Evolutionary conservation across 2,888 invertebrate genomes (phyloP), one percentile per base, ranked within the genome.

Genomic region (Rosalia funebris): DNA sequence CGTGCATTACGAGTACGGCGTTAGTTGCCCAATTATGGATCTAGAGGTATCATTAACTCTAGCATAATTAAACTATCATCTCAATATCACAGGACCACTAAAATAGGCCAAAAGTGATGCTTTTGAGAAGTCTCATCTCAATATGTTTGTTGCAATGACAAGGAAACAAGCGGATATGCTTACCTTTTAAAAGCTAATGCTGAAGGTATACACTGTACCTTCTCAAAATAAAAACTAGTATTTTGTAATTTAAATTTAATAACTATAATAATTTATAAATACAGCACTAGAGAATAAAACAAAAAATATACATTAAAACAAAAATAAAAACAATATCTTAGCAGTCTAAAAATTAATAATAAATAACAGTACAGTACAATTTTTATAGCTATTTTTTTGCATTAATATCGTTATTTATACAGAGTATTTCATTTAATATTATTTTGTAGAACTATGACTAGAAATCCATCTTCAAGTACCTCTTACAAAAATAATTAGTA

Each of bases 251-350:
- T 70, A 69, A n/a, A 62, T 70, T 72, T 66, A 66, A 70, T 76
- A 75, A 75, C 74, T 76, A 76, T 73, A 74, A 74, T 75, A 73
- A 73, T 77, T 75, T 75, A 76, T 75, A 77, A 78, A 76, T 75
- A 76, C 73, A 76, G 77, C 76, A 70, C 74, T 75, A 75, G 70
- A 68, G 70, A 72, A 73, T 66, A 71, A 71, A 76, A 76, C 63
- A 72, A 74, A 71, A 74, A 70, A 71, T 71, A 72, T 72, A 72
- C 66, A 71, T 67, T 67, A 71, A 69, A 76, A 73, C 64, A 72
- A 69, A 69, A 72, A 66, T 63, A 70, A 73, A 71, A 75, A 74
- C 70, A 73, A 73, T 70, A 62, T 68, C 69, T 64, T 70, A 77
- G 76, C 76, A 75, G 77, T 77, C 76, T 77, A 77, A 68, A 70